Evolutionary conservation across 92 coral and sea anemone species (phyloP), one percentile per base, ranked within the genome.

Genomic region (Epizoanthus rinbou): DNA sequence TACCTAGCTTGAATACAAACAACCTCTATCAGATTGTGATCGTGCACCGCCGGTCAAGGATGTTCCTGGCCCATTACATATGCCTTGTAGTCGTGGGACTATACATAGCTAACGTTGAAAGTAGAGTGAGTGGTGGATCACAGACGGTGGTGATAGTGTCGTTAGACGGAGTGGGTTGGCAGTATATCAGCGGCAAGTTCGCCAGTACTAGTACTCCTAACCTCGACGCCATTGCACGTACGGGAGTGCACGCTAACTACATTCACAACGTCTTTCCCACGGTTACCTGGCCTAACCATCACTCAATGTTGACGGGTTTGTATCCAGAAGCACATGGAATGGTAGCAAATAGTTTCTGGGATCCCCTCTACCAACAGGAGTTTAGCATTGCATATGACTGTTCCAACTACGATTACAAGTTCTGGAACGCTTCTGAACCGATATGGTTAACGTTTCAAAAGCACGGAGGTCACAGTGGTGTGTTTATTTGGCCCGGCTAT

Each of bases 151-250:
- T 97, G 0, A 74, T 97, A 2, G 84, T 97, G 5, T 97, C 99
- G 4, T 74, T 97, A 45, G 99, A 97, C 66, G 99, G 99, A 18
- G 85, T 97, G 63, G 91, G 99, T 19, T 97, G 99, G 99, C 93
- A 92, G 71, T 94, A 84, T 64, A 76, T 95, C 33, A 82, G 88
- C 25, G 91, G 90, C 5, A 78, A 88, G 23, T 83, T 81, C 67
- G 95, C 97, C 0, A 86, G 84, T 53, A 94, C 97, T 10, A 86
- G 84, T 53, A 94, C 97, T 10, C 91, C 98, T 31, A 90, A 92
- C 24, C 88, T 94, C 6, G 89, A 97, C 64, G 60, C 84, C 59
- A 57, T 97, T 41, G 95, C 87, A 52, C 80, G 53, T 13, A 59
- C 43, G 15, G 99, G 99, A 7, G 99, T 92, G n/a, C 68, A 87